phyloP scores from a whole-genome alignment of 2,888 invertebrate species.

The Hetaerina titia region DNA sequence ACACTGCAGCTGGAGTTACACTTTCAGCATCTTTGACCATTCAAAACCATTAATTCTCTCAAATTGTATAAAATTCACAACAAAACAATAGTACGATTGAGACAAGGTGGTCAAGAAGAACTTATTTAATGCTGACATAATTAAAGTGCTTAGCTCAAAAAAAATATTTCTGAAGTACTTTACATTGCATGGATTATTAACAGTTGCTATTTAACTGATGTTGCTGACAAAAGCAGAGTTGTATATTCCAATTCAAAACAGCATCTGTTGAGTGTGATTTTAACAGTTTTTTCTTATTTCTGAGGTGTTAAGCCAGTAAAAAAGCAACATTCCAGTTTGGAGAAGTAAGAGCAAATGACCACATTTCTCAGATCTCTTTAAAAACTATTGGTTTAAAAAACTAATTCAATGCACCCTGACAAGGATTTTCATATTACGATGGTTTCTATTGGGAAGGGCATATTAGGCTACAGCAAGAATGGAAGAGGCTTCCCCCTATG shows the following conservation, averaged over 20 bases:
- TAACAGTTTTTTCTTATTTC: background rate
- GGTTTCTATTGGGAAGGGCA: slow-evolving; percentile 44
- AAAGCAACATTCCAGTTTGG: background rate
- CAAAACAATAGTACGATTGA: background rate
- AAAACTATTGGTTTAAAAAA: slow-evolving; percentile 49
- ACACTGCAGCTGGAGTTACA: background rate
- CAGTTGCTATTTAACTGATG: background rate
- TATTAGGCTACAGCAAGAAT: slow-evolving; percentile 60
- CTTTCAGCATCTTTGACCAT: background rate
- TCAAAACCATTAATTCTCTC: background rate
- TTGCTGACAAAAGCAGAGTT: background rate
- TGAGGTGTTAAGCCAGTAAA: background rate
- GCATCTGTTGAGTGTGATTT: background rate
- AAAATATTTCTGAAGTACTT: background rate
- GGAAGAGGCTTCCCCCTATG: slow-evolving; percentile 58
- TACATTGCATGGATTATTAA: background rate
- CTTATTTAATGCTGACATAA: background rate
- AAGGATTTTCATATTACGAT: slow-evolving; percentile 27
- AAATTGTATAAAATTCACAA: background rate
- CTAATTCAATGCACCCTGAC: slow-evolving; percentile 52
- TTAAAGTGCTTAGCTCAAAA: background rate
- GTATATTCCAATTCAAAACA: background rate
- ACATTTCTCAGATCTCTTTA: slow-evolving; percentile 9
- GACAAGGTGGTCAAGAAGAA: background rate
- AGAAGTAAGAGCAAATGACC: background rate